phyloP scores from a whole-genome alignment of 2,113 vertebrate genomes.

The Sapayoa aenigma region DNA sequence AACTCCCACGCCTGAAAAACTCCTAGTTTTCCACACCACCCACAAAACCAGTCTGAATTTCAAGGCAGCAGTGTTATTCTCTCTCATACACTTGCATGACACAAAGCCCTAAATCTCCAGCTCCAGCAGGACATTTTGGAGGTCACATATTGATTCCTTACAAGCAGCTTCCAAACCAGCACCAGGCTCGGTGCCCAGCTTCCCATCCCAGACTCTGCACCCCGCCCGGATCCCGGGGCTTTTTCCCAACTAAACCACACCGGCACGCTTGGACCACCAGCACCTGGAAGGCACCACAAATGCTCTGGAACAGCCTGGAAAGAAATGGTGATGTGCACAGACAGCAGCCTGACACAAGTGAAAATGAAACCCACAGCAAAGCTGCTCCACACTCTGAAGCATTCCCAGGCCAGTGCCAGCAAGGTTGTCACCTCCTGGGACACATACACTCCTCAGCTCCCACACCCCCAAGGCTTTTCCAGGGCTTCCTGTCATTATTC shows the following conservation, averaged over 20 bases:
- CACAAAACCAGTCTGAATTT: background rate
- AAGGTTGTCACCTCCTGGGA: background rate
- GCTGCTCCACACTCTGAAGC: background rate
- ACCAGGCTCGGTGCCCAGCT: background rate
- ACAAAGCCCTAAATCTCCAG: background rate
- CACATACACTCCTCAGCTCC: fast-evolving
- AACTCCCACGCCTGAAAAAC: background rate
- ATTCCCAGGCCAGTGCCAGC: background rate
- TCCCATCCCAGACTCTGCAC: background rate
- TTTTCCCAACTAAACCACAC: background rate
- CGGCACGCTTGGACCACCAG: background rate
- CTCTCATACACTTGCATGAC: background rate
- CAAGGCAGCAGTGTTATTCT: background rate
- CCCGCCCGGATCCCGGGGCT: fast-evolving
- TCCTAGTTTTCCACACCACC: background rate
- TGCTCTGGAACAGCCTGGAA: background rate
- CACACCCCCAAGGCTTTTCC: background rate
- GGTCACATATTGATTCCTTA: background rate
- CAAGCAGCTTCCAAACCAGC: background rate
- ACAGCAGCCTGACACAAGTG: background rate
- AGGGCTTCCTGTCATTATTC: background rate
- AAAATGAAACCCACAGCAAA: background rate
- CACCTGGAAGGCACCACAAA: background rate
- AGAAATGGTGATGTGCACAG: background rate
- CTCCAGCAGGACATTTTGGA: background rate